These are phyloP conservation scores for Saguinus midas DNA, from an alignment of 2,113 vertebrate genomes.

Conservation along the genomic window DNA sequence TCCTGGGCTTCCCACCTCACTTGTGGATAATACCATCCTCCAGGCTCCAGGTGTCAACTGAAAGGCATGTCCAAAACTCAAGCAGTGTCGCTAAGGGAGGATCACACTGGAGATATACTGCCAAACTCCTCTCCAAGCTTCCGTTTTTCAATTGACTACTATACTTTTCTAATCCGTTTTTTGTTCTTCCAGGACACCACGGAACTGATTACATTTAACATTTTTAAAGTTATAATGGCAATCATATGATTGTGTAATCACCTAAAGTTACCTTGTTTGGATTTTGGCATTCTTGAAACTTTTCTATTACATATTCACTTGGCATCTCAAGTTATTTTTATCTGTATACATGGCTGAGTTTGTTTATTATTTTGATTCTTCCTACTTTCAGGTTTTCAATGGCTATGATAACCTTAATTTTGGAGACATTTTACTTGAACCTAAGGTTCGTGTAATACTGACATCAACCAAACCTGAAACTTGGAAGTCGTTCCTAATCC, in stretches of 20 bases:
- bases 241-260: not conserved
- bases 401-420: constrained; percentile 6
- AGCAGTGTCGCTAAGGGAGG: not conserved
- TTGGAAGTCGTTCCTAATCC: not conserved
- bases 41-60: not conserved
- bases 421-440: not conserved
- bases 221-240: not conserved
- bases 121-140: not conserved
- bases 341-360: not conserved
- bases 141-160: not conserved
- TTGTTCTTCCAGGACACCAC: not conserved
- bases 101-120: not conserved
- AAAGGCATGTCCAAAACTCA: not conserved
- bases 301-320: not conserved
- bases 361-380: constrained; percentile 22
- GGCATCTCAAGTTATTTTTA: not conserved
- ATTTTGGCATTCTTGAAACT: constrained; percentile 27
- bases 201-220: not conserved
- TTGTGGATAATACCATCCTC: not conserved
- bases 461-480: not conserved
- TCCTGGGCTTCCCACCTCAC: not conserved
- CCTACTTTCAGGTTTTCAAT: not conserved
- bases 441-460: not conserved
- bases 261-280: not conserved
- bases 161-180: not conserved